Conservation (phyloP, 2,888 invertebrate species). For the Zaprionus obscuricornis region DNA sequence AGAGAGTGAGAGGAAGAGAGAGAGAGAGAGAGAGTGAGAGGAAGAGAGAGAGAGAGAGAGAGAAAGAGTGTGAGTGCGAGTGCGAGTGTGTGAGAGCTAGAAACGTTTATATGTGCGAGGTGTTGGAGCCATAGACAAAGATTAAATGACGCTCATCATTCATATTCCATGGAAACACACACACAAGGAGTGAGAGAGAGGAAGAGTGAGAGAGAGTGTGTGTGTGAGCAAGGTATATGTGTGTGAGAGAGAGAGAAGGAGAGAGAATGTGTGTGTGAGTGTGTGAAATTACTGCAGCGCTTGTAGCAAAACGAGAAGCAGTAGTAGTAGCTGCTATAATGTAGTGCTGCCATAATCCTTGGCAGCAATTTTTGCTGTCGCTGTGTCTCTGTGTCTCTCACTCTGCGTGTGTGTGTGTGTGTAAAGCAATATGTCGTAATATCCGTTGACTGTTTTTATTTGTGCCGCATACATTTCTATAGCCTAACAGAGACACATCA, state of each 20-base stretch:
- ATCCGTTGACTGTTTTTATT: slow-evolving; percentile 73
- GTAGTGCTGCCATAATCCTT: slow-evolving; percentile 74
- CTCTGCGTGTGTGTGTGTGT: slow-evolving; percentile 52
- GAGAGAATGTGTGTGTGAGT: neutral
- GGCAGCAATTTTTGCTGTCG: slow-evolving; percentile 72
- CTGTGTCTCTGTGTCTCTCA: too few species aligned
- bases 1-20: too few species aligned
- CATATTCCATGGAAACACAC: slow-evolving; percentile 66
- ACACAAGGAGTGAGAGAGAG: slow-evolving; percentile 9
- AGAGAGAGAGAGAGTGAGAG: too few species aligned
- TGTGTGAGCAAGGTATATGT: neutral
- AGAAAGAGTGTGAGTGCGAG: neutral
- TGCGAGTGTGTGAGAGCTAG: slow-evolving; percentile 10
- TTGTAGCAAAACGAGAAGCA: neutral
- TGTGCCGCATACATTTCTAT: slow-evolving; percentile 56
- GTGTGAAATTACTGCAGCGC: too few species aligned
- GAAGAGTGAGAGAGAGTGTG: neutral
- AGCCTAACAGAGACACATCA: too few species aligned
- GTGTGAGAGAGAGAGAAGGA: neutral
- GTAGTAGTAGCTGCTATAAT: slow-evolving; percentile 50
- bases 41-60: too few species aligned
- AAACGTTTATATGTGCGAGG: slow-evolving; percentile 59
- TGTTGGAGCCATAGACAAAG: slow-evolving; percentile 73
- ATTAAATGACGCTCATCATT: slow-evolving; percentile 77
- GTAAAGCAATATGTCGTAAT: slow-evolving; percentile 76